These are phyloP conservation scores for Saccostrea glomerata DNA, from an alignment of 1,140 invertebrate species.

Conservation along the genomic window DNA sequence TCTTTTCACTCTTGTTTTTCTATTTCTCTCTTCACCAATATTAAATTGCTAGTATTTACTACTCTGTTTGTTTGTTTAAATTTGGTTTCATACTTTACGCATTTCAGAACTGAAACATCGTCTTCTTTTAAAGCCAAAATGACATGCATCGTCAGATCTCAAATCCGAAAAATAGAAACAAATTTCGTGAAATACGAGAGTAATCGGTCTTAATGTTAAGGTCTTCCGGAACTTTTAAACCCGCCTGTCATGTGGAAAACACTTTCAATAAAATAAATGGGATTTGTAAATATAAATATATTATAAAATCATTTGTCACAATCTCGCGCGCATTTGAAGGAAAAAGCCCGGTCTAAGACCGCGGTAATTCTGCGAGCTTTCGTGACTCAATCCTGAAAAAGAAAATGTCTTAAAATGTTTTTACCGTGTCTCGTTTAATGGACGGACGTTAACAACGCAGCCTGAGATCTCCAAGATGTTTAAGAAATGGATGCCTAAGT, in stretches of 20 bases:
- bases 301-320: conserved; percentile 43
- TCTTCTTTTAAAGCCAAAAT: background rate
- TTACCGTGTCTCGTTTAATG: conserved; percentile 33
- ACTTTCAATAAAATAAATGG: conserved; percentile 46
- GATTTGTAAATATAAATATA: conserved; percentile 47
- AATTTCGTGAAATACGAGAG: background rate
- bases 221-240: conserved; percentile 37
- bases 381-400: conserved; percentile 30
- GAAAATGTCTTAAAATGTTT: conserved; percentile 45
- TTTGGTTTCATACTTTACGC: no score
- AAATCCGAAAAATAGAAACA: background rate
- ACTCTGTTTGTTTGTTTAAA: no score
- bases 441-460: conserved; percentile 32
- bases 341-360: conserved; percentile 22
- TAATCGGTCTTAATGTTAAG: conserved; percentile 34
- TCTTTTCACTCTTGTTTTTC: no score
- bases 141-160: conserved; percentile 2
- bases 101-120: no score
- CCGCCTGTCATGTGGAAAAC: conserved; percentile 37
- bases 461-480: conserved; percentile 11
- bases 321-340: conserved; percentile 40
- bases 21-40: no score
- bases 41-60: no score
- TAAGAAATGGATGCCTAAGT: conserved; percentile 34
- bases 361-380: conserved; percentile 25